Evolutionary conservation across 2,888 invertebrate genomes (phyloP).

Genomic region (Spilarctia lutea): DNA sequence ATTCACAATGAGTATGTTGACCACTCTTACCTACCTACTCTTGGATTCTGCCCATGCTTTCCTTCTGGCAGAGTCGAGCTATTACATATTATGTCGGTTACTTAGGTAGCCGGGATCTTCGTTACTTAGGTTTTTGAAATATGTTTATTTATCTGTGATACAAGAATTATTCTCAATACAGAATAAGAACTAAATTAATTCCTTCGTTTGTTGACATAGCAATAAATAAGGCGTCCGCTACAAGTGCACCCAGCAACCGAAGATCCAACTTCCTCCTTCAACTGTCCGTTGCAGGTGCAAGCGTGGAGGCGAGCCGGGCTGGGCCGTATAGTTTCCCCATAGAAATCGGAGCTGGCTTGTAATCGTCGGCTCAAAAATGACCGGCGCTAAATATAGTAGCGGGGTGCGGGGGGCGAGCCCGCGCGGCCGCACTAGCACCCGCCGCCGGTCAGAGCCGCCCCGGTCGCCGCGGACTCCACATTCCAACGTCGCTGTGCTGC

Average conservation of each 20-base stretch:
- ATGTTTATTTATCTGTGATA: not conserved
- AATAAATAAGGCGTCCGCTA: slow-evolving; percentile 6
- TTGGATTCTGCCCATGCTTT: no score
- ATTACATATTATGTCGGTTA: no score
- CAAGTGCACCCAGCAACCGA: slow-evolving; percentile 28
- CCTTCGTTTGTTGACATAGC: not conserved
- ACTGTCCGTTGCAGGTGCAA: slow-evolving; percentile 50
- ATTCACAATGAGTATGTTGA: no score
- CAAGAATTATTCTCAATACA: not conserved
- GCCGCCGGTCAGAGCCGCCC: slow-evolving; percentile 87
- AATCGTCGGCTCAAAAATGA: slow-evolving; percentile 78
- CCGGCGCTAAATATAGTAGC: slow-evolving; percentile 77
- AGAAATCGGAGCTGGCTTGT: slow-evolving; percentile 83
- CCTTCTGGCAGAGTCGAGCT: no score
- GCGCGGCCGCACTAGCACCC: slow-evolving; percentile 56
- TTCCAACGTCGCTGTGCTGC: slow-evolving; percentile 88
- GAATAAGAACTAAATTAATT: not conserved
- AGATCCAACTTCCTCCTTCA: slow-evolving; percentile 24
- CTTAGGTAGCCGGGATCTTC: no score
- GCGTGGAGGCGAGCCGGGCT: slow-evolving; percentile 51
- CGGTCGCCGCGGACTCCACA: slow-evolving; percentile 90
- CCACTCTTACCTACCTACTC: no score
- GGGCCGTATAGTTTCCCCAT: slow-evolving; percentile 63
- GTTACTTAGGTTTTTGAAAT: not conserved
- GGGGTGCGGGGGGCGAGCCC: slow-evolving; percentile 49